Percentiles rank a stretch among this genome's conserved stretches.
These are phyloP conservation scores for Mixornis gularis DNA, from an alignment of 2,113 vertebrate genomes.

Conservation along the genomic window DNA sequence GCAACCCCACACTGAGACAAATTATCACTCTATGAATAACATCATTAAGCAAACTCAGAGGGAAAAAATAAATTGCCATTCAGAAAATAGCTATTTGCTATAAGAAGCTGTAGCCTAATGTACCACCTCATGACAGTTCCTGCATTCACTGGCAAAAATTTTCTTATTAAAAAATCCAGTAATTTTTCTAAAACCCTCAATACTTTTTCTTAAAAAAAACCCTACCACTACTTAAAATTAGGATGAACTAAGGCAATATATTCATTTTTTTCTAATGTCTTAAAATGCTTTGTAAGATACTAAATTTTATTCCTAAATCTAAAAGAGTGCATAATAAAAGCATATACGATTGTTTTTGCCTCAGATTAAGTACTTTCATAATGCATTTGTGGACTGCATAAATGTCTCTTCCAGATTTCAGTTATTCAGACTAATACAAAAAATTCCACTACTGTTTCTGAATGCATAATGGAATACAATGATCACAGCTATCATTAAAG, in stretches of 20 bases:
- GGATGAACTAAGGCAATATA: background rate
- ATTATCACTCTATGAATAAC: constrained; percentile 47
- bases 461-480: background rate
- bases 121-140: background rate
- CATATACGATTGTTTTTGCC: constrained; percentile 1
- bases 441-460: background rate
- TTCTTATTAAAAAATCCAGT: background rate
- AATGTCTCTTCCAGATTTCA: constrained; percentile 16
- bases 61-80: constrained; percentile 24
- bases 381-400: constrained; percentile 29
- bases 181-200: background rate
- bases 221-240: background rate
- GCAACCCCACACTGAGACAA: background rate
- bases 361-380: constrained; percentile 44
- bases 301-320: constrained; percentile 1
- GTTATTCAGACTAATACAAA: constrained; percentile 1
- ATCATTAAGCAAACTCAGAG: constrained; percentile 36
- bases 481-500: background rate
- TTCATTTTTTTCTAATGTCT: constrained; percentile 16
- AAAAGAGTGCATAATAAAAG: constrained; percentile 2
- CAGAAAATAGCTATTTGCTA: constrained; percentile 4
- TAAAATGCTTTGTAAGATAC: background rate
- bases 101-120: background rate
- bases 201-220: background rate
- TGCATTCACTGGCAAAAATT: background rate